phyloP scores from a whole-genome alignment of 2,797 vertebrate species.

The Hylomyscus alleni region DNA sequence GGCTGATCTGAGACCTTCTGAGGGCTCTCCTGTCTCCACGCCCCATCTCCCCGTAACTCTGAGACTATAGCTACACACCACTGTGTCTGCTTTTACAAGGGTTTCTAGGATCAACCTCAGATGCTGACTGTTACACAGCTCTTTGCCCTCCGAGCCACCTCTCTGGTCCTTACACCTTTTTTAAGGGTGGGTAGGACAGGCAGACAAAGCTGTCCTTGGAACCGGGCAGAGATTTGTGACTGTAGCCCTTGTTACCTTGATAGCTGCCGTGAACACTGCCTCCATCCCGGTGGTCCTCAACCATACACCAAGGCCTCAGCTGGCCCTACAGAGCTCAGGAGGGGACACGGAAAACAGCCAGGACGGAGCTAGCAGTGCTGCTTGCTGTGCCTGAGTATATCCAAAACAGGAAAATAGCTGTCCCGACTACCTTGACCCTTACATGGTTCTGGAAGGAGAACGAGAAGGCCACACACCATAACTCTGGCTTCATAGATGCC shows the following conservation, averaged over 20 bases:
- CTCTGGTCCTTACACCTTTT: background rate
- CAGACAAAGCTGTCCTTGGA: background rate
- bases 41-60: background rate
- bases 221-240: background rate
- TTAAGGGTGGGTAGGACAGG: background rate
- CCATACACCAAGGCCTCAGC: background rate
- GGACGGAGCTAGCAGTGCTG: background rate
- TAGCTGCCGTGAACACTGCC: constrained; percentile 92
- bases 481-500: background rate
- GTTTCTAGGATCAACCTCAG: background rate
- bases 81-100: background rate
- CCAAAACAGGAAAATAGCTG: background rate
- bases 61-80: background rate
- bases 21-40: background rate
- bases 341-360: background rate
- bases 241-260: background rate
- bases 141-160: background rate
- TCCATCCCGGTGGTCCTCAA: constrained; percentile 85
- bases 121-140: background rate
- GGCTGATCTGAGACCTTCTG: background rate
- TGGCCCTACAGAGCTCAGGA: background rate
- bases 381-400: background rate
- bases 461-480: background rate
- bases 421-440: background rate
- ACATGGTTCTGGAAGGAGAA: background rate